phyloP scores from a whole-genome alignment of 2,113 vertebrate species.

The Grammomys surdaster region DNA sequence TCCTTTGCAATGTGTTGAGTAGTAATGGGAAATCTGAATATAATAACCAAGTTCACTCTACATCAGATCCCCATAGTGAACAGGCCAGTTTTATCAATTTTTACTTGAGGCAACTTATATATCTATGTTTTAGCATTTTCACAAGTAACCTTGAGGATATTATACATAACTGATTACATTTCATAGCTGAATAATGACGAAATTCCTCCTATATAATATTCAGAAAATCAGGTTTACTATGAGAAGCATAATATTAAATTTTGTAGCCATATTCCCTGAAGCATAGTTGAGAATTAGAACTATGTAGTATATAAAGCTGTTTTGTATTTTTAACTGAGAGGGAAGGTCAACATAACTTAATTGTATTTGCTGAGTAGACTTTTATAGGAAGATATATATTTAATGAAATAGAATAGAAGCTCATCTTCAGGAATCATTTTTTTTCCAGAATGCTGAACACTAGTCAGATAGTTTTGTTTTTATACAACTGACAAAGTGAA shows the following conservation, averaged over 20 bases:
- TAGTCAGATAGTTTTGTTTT: background rate
- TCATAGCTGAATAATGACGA: rapidly evolving
- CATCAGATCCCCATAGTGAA: background rate
- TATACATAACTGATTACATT: background rate
- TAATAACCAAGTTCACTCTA: background rate
- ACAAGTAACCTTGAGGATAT: too few species aligned
- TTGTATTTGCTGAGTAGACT: background rate
- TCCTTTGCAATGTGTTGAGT: background rate
- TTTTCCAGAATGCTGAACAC: background rate
- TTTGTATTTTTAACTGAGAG: background rate
- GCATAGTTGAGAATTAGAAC: background rate
- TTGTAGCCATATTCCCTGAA: background rate
- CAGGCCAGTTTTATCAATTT: background rate
- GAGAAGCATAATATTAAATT: background rate
- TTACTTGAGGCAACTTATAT: background rate
- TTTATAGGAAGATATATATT: background rate
- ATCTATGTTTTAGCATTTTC: background rate
- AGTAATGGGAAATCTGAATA: background rate
- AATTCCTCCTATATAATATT: background rate
- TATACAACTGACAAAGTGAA: background rate
- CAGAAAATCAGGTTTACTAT: background rate
- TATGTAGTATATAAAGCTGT: background rate
- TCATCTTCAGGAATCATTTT: background rate
- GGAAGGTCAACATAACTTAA: background rate
- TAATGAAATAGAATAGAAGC: background rate